Evolutionary conservation across 2,797 vertebrate genomes (phyloP).

Genomic region (Anableps anableps): DNA sequence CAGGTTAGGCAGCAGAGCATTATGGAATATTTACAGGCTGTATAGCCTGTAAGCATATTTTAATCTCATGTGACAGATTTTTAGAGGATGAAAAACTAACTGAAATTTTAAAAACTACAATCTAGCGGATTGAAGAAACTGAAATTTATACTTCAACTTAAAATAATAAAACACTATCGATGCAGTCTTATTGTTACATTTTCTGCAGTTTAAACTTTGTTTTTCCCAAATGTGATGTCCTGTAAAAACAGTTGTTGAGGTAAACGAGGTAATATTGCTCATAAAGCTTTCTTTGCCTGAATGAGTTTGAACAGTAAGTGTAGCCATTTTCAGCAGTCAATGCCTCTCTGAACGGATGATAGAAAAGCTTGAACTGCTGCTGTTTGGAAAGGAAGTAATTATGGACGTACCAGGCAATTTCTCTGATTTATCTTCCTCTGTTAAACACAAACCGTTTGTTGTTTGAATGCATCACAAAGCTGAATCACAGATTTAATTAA

Average conservation of each 20-base stretch:
- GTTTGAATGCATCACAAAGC: background rate
- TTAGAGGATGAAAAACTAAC: background rate
- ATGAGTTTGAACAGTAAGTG: background rate
- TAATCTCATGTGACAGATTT: background rate
- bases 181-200: background rate
- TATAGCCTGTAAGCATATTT: background rate
- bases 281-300: background rate
- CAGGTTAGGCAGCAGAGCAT: background rate
- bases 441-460: background rate
- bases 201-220: background rate
- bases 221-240: background rate
- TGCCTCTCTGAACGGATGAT: background rate
- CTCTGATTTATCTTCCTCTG: background rate
- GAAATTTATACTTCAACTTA: background rate
- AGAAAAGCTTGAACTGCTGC: background rate
- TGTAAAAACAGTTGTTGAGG: background rate
- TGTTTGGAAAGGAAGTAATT: background rate
- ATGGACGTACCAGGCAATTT: background rate
- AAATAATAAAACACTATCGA: background rate
- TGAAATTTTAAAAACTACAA: background rate
- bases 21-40: background rate
- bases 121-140: background rate
- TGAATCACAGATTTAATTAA: slow-evolving; percentile 4
- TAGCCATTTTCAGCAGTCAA: background rate
- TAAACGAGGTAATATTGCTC: background rate